Base-by-base conservation (phyloP, 2,113 vertebrate species). In the Halichoeres trimaculatus region DNA sequence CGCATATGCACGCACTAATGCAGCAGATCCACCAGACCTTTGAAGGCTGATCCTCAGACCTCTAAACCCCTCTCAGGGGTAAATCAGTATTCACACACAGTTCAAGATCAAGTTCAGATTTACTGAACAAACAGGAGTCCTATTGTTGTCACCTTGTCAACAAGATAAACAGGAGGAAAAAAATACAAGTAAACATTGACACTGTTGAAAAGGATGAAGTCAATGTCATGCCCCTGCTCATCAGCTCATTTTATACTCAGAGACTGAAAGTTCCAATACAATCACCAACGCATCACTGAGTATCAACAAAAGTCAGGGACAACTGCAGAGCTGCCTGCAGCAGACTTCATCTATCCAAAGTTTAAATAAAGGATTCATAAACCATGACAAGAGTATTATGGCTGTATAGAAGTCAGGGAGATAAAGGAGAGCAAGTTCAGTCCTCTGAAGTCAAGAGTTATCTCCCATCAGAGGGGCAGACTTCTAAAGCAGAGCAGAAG, bases 351-450 rank as follows among this genome's bases (percentile, higher is more conserved):
- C 40, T 47, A 54, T 41, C 17, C n/a, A 43, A 11, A 4, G 10
- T 41, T 40, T 51, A 56, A 50, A 56, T 36, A 43, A 57, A 50
- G 36, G n/a, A 57, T 43, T 24, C 23, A 70, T 30, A 30, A 41
- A 57, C n/a, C 24, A 72, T 54, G 50, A 52, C 19, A 41, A 8
- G 14, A 43, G 71, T 40, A 40, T 40, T 40, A 17, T 5, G 43
- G 17, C 17, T 45, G 43, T 8, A 40, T 45, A 45, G 43, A 45
- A 45, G 14, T 17, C 16, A 8, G 7, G 3, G 17, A 45, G 43
- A 45, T 17, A 45, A 19, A 45, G 43, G 17, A 19, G 14, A 45
- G 6, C 16, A 45, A 45, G 2, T 45, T 14, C 43, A 19, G 43
- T 45, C 17, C 17, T 40, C 38, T 40, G 38, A 40, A 40, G 43